Conservation (phyloP, 2,113 vertebrate species). For the Otis tarda region DNA sequence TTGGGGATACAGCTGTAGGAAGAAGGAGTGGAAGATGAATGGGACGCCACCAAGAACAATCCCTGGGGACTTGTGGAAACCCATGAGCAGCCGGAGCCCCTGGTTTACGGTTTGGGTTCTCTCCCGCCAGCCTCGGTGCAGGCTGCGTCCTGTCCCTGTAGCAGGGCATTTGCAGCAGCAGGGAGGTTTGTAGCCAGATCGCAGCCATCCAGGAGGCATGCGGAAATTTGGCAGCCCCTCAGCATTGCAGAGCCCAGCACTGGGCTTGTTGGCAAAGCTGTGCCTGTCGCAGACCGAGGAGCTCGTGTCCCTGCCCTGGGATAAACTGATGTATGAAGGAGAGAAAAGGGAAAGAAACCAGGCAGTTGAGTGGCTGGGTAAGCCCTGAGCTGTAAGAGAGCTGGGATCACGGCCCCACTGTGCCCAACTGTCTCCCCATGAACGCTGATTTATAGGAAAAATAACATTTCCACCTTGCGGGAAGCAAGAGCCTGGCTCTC, state of each 20-base stretch:
- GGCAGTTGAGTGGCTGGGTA: neutral
- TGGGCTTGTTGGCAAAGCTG: neutral
- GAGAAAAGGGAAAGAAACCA: neutral
- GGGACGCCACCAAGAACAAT: neutral
- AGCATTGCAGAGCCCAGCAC: neutral
- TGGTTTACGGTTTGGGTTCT: neutral
- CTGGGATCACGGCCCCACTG: neutral
- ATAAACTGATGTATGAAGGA: neutral
- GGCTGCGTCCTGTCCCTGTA: neutral
- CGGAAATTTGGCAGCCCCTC: neutral
- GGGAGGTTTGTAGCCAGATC: neutral
- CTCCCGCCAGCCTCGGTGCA: fast-evolving
- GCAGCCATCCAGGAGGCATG: neutral
- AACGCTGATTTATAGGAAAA: neutral
- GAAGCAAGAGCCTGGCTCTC: neutral
- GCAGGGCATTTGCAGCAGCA: neutral
- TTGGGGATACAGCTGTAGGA: neutral
- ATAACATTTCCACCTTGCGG: neutral
- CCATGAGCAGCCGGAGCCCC: neutral
- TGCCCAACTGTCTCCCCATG: neutral
- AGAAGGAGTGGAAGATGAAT: neutral
- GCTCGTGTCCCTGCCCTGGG: neutral
- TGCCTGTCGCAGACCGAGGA: neutral
- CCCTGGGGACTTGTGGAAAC: neutral
- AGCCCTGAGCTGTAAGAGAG: neutral